Evolutionary conservation across 2,113 vertebrate genomes (phyloP).

Genomic region (Tinamus guttatus): DNA sequence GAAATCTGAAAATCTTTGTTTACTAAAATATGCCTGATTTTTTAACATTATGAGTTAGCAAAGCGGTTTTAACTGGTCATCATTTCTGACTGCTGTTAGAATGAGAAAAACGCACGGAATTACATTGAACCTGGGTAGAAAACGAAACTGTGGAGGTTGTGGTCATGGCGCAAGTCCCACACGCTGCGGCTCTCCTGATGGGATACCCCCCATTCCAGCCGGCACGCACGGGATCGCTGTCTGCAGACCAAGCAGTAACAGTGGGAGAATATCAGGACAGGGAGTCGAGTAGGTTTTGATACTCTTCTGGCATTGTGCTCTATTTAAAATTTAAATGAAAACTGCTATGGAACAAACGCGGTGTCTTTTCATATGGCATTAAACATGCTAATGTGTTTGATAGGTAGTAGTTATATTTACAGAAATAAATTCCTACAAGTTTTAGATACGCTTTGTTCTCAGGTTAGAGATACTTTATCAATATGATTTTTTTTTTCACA

Average conservation of each 20-base stretch:
- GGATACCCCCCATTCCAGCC: not conserved
- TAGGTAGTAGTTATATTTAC: not conserved
- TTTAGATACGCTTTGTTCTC: not conserved
- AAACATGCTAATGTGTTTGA: not conserved
- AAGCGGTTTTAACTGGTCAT: not conserved
- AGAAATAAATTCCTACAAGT: not conserved
- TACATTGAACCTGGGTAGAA: not conserved
- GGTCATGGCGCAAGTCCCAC: not conserved
- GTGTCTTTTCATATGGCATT: not conserved
- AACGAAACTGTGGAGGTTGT: not conserved
- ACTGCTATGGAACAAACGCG: not conserved
- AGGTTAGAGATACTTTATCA: not conserved
- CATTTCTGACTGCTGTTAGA: not conserved
- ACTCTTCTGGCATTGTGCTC: not conserved
- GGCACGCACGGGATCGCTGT: accelerated
- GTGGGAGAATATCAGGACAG: not conserved
- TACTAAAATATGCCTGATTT: not conserved
- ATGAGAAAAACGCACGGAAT: not conserved
- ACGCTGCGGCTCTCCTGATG: not conserved
- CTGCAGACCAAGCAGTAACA: accelerated
- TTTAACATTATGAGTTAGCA: not conserved
- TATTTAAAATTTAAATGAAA: conserved; percentile 18
- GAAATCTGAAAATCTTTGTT: not conserved
- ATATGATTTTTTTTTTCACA: not conserved
- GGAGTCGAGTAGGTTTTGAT: not conserved